Evolutionary conservation across 1,140 invertebrate genomes (phyloP).

Genomic region (Macrobrachium nipponense): DNA sequence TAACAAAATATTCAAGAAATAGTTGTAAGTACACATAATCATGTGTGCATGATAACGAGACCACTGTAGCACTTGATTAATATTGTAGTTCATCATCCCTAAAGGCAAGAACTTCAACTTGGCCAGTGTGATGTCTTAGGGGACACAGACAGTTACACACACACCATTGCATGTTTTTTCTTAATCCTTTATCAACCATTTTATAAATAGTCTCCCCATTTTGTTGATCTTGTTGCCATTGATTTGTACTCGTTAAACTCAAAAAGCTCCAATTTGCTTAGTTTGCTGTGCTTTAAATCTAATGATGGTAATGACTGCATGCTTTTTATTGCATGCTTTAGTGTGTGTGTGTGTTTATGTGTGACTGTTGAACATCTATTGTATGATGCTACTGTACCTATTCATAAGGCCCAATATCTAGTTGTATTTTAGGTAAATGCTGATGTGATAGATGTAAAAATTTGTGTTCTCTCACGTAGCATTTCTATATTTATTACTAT

Average conservation of each 20-base stretch:
- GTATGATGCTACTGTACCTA: neutral
- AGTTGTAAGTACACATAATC: too few species aligned
- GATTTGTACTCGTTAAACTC: neutral
- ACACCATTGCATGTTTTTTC: slow-evolving; percentile 38
- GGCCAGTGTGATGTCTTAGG: slow-evolving; percentile 24
- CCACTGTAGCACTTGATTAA: too few species aligned
- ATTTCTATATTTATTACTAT: too few species aligned
- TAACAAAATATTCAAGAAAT: too few species aligned
- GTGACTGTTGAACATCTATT: slow-evolving; percentile 22
- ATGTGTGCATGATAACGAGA: too few species aligned
- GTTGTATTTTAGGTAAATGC: too few species aligned
- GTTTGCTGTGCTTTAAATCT: slow-evolving; percentile 8
- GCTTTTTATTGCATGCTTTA: neutral
- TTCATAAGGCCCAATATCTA: too few species aligned
- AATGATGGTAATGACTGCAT: neutral
- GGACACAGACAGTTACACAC: slow-evolving; percentile 16
- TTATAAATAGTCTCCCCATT: slow-evolving; percentile 2
- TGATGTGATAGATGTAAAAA: too few species aligned
- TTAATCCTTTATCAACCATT: neutral
- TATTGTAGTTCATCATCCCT: too few species aligned
- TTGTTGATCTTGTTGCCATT: neutral
- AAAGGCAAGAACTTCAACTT: slow-evolving; percentile 9
- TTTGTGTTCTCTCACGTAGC: too few species aligned
- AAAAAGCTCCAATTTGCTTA: neutral
- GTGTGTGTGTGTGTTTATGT: slow-evolving; percentile 35